phyloP scores from a whole-genome alignment of 2,797 vertebrate genomes.

The Schizothorax lantsangensis region DNA sequence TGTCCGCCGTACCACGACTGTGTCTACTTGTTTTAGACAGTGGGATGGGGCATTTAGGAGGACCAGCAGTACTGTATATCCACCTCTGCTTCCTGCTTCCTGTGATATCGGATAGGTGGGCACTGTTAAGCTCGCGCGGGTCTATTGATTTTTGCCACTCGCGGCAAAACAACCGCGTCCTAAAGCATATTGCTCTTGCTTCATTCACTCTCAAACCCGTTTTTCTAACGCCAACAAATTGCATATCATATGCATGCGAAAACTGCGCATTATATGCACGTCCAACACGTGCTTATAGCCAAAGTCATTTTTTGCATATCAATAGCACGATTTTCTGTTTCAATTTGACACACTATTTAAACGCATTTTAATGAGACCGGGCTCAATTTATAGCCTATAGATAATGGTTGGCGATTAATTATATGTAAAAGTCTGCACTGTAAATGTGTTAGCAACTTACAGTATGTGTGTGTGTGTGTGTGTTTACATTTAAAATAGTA shows the following conservation, averaged over 20 bases:
- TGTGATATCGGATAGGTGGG: slow-evolving; percentile 63
- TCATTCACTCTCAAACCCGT: neutral
- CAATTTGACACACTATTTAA: no score
- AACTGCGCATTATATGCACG: no score
- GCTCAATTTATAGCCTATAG: no score
- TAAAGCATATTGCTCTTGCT: slow-evolving; percentile 1
- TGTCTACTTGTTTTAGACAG: neutral
- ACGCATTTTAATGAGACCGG: no score
- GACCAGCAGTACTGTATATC: slow-evolving; percentile 61
- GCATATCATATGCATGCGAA: no score
- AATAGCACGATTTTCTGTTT: no score
- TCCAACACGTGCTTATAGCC: no score
- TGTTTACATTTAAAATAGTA: neutral
- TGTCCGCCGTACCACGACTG: neutral
- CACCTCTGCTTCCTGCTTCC: slow-evolving; percentile 60
- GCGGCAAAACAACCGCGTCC: neutral
- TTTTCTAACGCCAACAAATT: neutral
- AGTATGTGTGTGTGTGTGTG: neutral
- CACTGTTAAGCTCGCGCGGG: slow-evolving; percentile 68
- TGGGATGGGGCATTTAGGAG: slow-evolving; percentile 51
- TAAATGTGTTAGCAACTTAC: neutral
- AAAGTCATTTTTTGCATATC: no score
- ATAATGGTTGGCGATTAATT: neutral
- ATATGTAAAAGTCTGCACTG: neutral
- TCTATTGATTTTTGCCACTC: slow-evolving; percentile 62